Evolutionary conservation across 1,140 invertebrate species (phyloP), one percentile per base, ranked within the genome.

Genomic region (Colletes gigas): DNA sequence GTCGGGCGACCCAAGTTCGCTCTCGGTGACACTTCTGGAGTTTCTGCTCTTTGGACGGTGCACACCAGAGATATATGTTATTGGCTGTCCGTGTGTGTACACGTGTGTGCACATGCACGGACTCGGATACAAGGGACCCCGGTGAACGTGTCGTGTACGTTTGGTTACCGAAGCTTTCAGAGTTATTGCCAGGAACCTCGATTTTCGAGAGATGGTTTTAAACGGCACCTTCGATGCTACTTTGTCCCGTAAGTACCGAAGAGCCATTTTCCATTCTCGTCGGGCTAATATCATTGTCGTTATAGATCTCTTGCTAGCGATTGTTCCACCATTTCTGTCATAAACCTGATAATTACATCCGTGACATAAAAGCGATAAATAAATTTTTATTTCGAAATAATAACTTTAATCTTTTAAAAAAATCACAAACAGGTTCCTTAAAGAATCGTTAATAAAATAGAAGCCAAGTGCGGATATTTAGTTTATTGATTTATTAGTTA

Each of bases 1-100:
- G 89, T 90, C 89, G 87, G 86, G 79, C 86, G 87, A 90, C 86
- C 89, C 86, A 89, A 91, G 88, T 90, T 92, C 88, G 88, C 90
- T 92, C 90, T 90, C 81, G 72, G 90, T 90, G 92, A 92, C 91
- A 93, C 92, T 93, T 93, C 88, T 90, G 88, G 92, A 92, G 91
- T 92, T 92, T 91, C 89, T 89, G 89, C 86, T 92, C 85, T 90
- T 92, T 91, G 90, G 86, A 91, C 88, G 84, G 82, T 76, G 81
- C 79, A 79, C 82, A 74, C 59, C 79, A 77, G 86, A 91, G 89
- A 90, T 92, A 92, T 90, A 90, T 89, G 82, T 88, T 75, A 81
- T 82, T 69, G 68, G 76, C 71, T 21, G 52, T 66, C 55, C 57
- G 76, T 87, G 81, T 83, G 71, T 73, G 76, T 87, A 70, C 77